Percentiles rank a stretch among this genome's conserved stretches.
These are phyloP conservation scores for Leptobrachium ailaonicum DNA, from an alignment of 2,113 vertebrate genomes.

Conservation along the genomic window DNA sequence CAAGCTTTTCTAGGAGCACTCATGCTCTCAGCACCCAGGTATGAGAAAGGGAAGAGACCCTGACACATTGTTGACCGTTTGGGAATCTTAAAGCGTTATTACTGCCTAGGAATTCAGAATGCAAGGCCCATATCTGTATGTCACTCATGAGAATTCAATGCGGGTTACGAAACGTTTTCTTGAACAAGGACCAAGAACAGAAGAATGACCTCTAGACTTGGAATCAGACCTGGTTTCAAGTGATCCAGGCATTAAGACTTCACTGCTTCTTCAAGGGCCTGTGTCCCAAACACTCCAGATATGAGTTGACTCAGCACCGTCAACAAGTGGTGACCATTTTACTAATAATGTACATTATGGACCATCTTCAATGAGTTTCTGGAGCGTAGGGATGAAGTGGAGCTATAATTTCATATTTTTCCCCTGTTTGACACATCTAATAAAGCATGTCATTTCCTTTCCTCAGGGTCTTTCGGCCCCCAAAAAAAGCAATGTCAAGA, in stretches of 20 bases:
- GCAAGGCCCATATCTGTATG: not conserved
- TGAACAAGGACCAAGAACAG: not conserved
- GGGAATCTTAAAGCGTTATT: not conserved
- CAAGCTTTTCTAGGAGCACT: constrained; percentile 36
- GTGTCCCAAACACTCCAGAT: not conserved
- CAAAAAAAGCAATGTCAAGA: too few species aligned
- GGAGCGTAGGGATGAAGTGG: too few species aligned
- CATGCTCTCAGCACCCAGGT: constrained; percentile 44
- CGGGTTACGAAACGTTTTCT: not conserved
- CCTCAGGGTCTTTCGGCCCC: too few species aligned
- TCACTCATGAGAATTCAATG: not conserved
- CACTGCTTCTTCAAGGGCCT: not conserved
- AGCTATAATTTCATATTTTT: too few species aligned
- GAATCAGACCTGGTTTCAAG: too few species aligned
- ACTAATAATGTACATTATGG: too few species aligned
- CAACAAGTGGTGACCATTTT: too few species aligned
- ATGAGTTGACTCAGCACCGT: too few species aligned
- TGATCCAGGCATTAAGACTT: not conserved
- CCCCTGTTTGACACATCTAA: too few species aligned
- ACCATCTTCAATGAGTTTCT: too few species aligned
- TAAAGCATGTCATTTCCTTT: too few species aligned
- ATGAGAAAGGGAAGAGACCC: constrained; percentile 8
- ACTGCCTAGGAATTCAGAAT: constrained; percentile 21
- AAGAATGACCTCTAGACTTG: not conserved
- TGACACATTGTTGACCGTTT: not conserved